Conservation (phyloP, 1,140 invertebrate genomes). For the Rhopalosiphum padi region DNA sequence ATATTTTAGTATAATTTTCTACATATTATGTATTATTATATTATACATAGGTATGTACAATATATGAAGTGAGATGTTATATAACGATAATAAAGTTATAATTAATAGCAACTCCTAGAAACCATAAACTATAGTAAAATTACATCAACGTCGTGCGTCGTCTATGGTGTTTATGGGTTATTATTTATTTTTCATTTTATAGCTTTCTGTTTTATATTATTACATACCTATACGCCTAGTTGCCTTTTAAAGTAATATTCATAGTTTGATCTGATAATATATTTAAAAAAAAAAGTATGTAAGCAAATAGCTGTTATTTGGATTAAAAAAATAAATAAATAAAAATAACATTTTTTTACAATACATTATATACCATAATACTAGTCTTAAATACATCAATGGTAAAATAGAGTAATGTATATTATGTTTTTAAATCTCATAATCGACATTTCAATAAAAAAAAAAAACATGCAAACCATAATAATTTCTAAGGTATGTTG, state of each 20-base stretch:
- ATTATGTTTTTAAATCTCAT: constrained; percentile 15
- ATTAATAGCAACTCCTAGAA: not conserved
- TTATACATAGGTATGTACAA: not conserved
- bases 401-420: not conserved
- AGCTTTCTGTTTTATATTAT: not conserved
- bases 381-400: not conserved
- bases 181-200: constrained; percentile 26
- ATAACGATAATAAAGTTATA: constrained; percentile 22
- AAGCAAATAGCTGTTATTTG: not conserved
- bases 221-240: not conserved
- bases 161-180: constrained; percentile 19
- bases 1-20: not conserved
- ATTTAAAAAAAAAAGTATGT: not conserved
- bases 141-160: not conserved
- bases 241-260: not conserved
- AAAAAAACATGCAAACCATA: constrained; percentile 36
- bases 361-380: not conserved
- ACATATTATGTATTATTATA: not conserved
- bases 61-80: not conserved
- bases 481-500: constrained; percentile 38
- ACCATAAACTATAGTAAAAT: constrained; percentile 11
- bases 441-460: constrained; percentile 3
- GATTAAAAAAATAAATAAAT: not conserved
- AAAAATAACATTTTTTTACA: not conserved
- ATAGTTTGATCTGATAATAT: constrained; percentile 33